Conservation (phyloP, 1,140 invertebrate species). For the Sitophilus oryzae region DNA sequence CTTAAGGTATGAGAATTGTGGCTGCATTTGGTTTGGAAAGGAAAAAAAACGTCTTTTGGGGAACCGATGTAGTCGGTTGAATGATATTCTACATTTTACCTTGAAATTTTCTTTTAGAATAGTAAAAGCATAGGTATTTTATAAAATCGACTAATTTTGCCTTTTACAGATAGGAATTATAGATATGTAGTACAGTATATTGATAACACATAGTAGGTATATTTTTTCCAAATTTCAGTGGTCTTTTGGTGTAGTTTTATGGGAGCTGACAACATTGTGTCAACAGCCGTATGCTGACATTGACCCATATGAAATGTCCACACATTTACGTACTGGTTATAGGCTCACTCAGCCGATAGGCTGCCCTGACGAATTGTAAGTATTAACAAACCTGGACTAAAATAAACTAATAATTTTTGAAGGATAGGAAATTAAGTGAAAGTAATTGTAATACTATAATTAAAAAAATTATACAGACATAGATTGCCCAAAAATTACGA, state of each 20-base stretch:
- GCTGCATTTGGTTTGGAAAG: neutral
- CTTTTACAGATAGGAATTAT: conserved; percentile 4
- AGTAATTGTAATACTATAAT: neutral
- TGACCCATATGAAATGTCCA: conserved; percentile 86
- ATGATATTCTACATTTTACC: conserved; percentile 11
- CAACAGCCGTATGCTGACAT: conserved; percentile 89
- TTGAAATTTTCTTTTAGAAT: conserved; percentile 22
- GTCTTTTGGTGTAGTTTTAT: conserved; percentile 90
- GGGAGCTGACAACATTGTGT: conserved; percentile 90
- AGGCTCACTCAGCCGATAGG: conserved; percentile 88
- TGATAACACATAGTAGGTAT: neutral
- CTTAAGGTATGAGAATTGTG: neutral
- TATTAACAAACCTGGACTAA: neutral
- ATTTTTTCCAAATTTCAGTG: conserved; percentile 48
- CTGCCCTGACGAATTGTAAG: conserved; percentile 93
- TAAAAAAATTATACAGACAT: too few species aligned
- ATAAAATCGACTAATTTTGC: conserved; percentile 19
- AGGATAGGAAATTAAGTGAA: neutral
- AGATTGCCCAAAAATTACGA: too few species aligned
- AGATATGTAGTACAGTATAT: neutral
- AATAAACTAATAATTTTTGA: neutral
- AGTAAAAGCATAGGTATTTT: conserved; percentile 20
- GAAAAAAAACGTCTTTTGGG: neutral
- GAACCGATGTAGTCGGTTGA: neutral
- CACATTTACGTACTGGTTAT: conserved; percentile 83